Evolutionary conservation across 2,888 invertebrate genomes (phyloP), one percentile per base, ranked within the genome.

Genomic region (Lordiphosa andalusiaca): DNA sequence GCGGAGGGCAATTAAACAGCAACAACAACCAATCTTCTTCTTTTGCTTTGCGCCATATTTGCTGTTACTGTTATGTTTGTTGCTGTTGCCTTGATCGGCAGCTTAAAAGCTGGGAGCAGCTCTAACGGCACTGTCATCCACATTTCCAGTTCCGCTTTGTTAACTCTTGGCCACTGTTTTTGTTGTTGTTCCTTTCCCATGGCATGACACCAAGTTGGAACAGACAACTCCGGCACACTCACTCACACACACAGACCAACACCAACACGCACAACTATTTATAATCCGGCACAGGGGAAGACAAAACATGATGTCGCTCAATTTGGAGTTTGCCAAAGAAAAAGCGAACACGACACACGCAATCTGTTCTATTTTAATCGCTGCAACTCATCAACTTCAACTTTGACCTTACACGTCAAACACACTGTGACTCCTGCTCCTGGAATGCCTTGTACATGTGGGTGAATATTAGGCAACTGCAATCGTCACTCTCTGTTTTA

Each of bases 131-230:
- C 64, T 58, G 60, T 51, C 66, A 67, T 73, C 66, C 50, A 71
- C 53, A 54, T 83, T 80, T 70, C 68, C 63, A 82, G 85, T 82
- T 82, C 85, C 86, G 86, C 86, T 86, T 84, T 82, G 73, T 56
- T 78, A 71, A 67, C 66, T 75, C 71, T 71, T 84, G 62, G 70
- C 76, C 86, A 82, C 85, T 84, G 67, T 12, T 33, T 51, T 39
- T 51, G 51, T 52, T 42, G 36, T 52, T 50, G 33, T 39, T 44
- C 36, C 42, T 52, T 71, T 68, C 73, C 67, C 68, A 75, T 69
- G 33, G 30, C 30, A 30, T 10, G 30, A 30, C 30, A 30, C 33
- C 44, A 44, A 44, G 44, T 33, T 44, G 44, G 33, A 44, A 44
- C 30, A n/a, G 19, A 55, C 59, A 59, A 64, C 55, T 49, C 64